Base-by-base conservation (phyloP, 1,140 invertebrate genomes). In the Anastrepha ludens region DNA sequence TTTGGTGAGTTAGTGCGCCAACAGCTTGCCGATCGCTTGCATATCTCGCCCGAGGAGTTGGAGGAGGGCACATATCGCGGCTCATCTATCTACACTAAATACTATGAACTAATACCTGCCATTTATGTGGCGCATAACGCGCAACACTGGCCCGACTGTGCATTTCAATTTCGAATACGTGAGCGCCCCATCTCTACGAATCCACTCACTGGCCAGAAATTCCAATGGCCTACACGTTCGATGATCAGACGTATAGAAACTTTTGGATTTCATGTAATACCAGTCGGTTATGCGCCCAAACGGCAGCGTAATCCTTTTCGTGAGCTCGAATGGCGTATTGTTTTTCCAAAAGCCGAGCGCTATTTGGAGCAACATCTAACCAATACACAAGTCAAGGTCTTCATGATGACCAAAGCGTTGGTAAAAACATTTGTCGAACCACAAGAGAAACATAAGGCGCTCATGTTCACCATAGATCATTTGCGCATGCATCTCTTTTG, bases 401-500 rank as follows among this genome's bases (percentile, higher is more conserved):
- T 96, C 88, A 91, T 96, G 64, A 95, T 97, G 88, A 92, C 95
- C 1, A 91, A 96, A 74, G 92, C 94, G 58, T 91, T 97, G 1
- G 94, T 96, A 87, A 96, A 96, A 89, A 95, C 95, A 0, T 97
- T 96, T 89, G 94, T 97, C 58, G 95, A 96, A 89, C 88, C 87
- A 13, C 41, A 88, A n/a, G 90, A 90, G 70, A 89, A 88, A 13
- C 86, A 89, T 86, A 89, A 89, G 67, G 86, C 89, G 0, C 88
- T 90, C 78, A 91, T 89, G 90, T 81, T 90, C 89, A 15, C 87
- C 89, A 91, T 90, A 0, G 94, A 95, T 87, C 97, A 97, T 90
- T 94, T 97, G n/a, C 95, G 96, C 87, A 96, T 95, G 86, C 95
- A 96, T 90, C 91, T 97, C n/a, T 97, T 97, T 90, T 97, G 96